phyloP scores from a whole-genome alignment of 2,797 vertebrate genomes.

The Argya squamiceps region DNA sequence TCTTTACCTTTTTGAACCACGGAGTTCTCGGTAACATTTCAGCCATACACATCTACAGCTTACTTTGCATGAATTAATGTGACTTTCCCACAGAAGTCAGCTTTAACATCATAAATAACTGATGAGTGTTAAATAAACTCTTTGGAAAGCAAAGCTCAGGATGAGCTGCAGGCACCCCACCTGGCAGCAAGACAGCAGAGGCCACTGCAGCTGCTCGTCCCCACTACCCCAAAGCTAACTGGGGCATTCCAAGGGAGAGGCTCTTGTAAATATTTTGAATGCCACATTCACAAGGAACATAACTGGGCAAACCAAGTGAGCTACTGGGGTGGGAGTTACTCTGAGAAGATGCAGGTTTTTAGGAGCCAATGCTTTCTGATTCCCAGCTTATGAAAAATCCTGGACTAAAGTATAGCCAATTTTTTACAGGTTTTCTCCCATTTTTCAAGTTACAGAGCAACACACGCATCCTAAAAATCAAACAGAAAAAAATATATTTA shows the following conservation, averaged over 20 bases:
- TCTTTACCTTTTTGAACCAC: not conserved
- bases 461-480: not conserved
- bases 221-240: not conserved
- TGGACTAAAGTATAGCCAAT: rapidly evolving
- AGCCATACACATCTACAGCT: not conserved
- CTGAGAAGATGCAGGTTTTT: not conserved
- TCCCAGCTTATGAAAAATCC: not conserved
- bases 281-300: not conserved
- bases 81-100: not conserved
- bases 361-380: not conserved
- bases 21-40: not conserved
- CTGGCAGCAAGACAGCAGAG: not conserved
- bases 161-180: not conserved
- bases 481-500: not conserved
- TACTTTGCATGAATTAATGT: not conserved
- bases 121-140: not conserved
- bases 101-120: not conserved
- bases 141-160: not conserved
- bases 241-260: not conserved
- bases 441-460: not conserved
- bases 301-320: not conserved
- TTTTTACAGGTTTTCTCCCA: not conserved
- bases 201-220: rapidly evolving
- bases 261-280: not conserved
- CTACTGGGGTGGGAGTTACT: not conserved